phyloP scores from a whole-genome alignment of 1,140 invertebrate genomes.

The Potamilus streckersoni region DNA sequence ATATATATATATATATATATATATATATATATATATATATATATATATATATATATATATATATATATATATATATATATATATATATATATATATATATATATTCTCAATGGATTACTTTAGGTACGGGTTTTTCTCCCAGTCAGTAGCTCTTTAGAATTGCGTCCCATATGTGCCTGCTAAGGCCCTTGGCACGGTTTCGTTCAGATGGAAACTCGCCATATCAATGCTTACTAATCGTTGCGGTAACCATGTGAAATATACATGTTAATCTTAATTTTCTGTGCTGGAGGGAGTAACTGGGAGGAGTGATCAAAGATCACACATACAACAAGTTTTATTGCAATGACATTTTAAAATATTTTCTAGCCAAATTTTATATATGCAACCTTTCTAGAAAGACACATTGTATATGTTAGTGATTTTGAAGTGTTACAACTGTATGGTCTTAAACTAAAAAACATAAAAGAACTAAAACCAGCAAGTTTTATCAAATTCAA shows the following conservation, averaged over 20 bases:
- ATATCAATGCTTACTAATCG: not conserved
- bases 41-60: too few species aligned
- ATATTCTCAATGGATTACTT: not conserved
- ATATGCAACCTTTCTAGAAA: not conserved
- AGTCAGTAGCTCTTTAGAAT: not conserved
- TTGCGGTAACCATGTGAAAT: not conserved
- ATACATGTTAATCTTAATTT: not conserved
- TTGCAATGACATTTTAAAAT: not conserved
- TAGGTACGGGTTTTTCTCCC: not conserved
- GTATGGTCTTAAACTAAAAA: not conserved
- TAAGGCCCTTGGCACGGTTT: not conserved
- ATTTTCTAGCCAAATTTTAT: not conserved
- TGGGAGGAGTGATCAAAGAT: too few species aligned
- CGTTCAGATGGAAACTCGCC: not conserved
- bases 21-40: too few species aligned
- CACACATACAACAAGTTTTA: too few species aligned
- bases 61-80: too few species aligned
- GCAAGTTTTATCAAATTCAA: not conserved
- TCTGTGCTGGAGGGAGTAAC: not conserved
- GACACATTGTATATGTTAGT: not conserved
- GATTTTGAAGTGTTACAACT: not conserved
- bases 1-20: too few species aligned
- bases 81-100: too few species aligned
- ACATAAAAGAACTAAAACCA: not conserved
- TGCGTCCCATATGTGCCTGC: not conserved